phyloP scores from a whole-genome alignment of 2,113 vertebrate genomes.

The Hippoglossus stenolepis region DNA sequence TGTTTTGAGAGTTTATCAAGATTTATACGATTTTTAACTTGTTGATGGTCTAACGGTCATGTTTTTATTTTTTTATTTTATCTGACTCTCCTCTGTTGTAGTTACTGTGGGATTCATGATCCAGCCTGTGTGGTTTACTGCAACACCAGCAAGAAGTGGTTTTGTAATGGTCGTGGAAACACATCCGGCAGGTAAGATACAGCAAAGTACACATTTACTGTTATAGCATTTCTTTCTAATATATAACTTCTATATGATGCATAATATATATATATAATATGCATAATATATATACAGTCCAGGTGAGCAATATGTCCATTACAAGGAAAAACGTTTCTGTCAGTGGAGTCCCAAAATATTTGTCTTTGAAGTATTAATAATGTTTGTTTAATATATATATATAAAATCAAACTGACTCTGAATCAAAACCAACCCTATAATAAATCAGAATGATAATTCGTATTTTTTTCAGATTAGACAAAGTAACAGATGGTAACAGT shows the following conservation, averaged over 20 bases:
- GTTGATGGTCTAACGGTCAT: neutral
- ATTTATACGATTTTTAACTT: neutral
- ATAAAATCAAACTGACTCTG: no score
- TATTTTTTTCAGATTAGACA: no score
- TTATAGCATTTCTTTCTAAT: neutral
- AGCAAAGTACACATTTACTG: neutral
- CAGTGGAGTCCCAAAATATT: no score
- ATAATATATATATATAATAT: neutral
- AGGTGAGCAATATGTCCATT: no score
- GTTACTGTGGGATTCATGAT: slow-evolving; percentile 97
- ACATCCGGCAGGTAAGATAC: slow-evolving; percentile 92
- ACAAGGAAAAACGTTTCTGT: no score
- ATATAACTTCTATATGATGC: neutral
- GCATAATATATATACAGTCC: no score
- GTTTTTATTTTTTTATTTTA: neutral
- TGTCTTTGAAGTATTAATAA: no score
- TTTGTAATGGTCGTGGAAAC: slow-evolving; percentile 96
- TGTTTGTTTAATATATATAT: no score
- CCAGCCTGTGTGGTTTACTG: slow-evolving; percentile 98
- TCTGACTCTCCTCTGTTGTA: slow-evolving; percentile 47
- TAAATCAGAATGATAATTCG: no score
- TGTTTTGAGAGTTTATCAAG: neutral
- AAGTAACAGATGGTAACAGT: no score
- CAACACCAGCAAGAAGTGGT: slow-evolving; percentile 99
- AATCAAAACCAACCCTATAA: no score